Base-by-base conservation (phyloP, 2,797 vertebrate species). In the Phalloptychus januarius region DNA sequence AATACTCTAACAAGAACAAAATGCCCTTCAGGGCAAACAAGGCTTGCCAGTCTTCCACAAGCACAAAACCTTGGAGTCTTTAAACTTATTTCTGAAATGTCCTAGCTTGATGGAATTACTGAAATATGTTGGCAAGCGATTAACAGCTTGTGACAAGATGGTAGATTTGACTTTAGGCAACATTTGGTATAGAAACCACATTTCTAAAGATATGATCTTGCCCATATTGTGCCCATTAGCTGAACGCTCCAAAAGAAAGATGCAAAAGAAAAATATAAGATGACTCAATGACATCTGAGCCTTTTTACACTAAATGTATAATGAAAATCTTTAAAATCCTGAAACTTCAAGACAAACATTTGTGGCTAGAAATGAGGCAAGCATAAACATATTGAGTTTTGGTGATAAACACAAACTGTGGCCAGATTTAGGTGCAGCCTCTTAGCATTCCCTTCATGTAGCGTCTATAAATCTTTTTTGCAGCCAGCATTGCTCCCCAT, bases 391-490 rank as follows among this genome's bases (percentile, higher is more conserved):
- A 90, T 87, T 89, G 75, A 82, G 83, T 71, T 94, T 79, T 76
- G 46, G 86, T 79, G 75, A 76, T 71, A 54, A 79, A 87, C 67
- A 79, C 71, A 81, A 80, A 69, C 54, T 16, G 54, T 67, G 65
- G 67, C 56, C 84, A 85, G 80, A 91, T 91, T 91, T 79, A 63
- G 87, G 86, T 85, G 75, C 83, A 86, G 83, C 87, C 89, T 90
- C 80, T 88, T 83, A 77, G 83, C 85, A 86, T 93, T 94, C 89
- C 90, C 78, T 86, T 79, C 80, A 84, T 87, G 92, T 85, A 58
- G 80, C 72, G 77, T 90, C 94, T 92, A 96, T 96, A 95, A 96
- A 96, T 96, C 95, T 96, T 92, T 92, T 76, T 38, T 77, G 81
- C 77, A 92, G 89, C 81, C 88, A 87, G 78, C 63, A 79, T 74